phyloP scores from a whole-genome alignment of 2,797 vertebrate species.

The Urosaurus nigricauda region DNA sequence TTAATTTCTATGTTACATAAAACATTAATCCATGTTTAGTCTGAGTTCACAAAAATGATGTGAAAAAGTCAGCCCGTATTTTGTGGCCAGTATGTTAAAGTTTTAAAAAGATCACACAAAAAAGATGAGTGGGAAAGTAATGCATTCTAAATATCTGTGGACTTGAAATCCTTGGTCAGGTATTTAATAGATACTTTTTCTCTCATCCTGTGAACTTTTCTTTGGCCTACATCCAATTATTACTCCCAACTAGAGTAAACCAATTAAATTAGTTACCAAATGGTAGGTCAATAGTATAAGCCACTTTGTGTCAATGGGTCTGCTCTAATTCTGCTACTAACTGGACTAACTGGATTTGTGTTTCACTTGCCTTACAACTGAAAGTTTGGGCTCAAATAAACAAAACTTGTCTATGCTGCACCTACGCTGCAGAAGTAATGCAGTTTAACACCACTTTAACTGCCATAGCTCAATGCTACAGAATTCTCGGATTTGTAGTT shows the following conservation, averaged over 20 bases:
- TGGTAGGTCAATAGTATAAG: not conserved
- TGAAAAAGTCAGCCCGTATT: not conserved
- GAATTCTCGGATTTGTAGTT: too few relatives aligned
- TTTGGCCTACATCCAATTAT: not conserved
- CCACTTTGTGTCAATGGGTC: not conserved
- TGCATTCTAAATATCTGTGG: not conserved
- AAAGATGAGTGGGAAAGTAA: not conserved
- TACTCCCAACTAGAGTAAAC: not conserved
- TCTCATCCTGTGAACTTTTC: not conserved
- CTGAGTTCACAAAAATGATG: not conserved
- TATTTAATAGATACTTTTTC: not conserved
- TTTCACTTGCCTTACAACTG: not conserved
- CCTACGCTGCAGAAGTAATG: too few relatives aligned
- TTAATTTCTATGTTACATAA: not conserved
- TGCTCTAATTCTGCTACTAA: not conserved
- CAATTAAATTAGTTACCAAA: not conserved
- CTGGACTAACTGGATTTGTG: not conserved
- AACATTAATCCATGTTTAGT: not conserved
- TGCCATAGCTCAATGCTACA: too few relatives aligned
- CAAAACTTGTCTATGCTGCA: not conserved
- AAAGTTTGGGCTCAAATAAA: not conserved
- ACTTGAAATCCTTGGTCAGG: not conserved
- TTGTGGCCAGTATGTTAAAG: not conserved
- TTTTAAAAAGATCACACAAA: not conserved
- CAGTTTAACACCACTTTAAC: too few relatives aligned